A percentile compares a stretch with the other conserved stretches of the same genome.
Conservation (phyloP, 2,888 invertebrate species). For the Caenorhabditis panamensis region DNA sequence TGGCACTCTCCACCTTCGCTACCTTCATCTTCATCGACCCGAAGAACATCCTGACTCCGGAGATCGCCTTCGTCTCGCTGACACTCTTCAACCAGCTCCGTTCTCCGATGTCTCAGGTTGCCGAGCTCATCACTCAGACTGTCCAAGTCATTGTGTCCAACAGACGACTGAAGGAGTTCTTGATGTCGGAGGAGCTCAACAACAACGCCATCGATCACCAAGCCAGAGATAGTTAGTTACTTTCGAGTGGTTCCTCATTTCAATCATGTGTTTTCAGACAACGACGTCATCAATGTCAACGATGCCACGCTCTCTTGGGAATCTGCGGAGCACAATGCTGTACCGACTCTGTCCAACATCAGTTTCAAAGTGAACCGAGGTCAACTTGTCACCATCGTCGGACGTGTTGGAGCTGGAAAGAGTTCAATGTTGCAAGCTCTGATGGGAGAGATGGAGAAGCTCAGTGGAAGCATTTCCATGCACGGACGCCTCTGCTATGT, state of each 20-base stretch:
- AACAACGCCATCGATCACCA: slow-evolving; percentile 57
- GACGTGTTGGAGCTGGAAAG: slow-evolving; percentile 80
- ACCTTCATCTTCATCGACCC: slow-evolving; percentile 77
- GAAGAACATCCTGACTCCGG: slow-evolving; percentile 78
- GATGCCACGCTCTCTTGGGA: slow-evolving; percentile 77
- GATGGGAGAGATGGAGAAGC: slow-evolving; percentile 85
- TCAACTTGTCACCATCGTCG: slow-evolving; percentile 77
- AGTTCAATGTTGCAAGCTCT: slow-evolving; percentile 87
- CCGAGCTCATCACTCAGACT: slow-evolving; percentile 80
- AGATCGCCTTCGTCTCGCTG: slow-evolving; percentile 95
- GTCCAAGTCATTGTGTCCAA: slow-evolving; percentile 80
- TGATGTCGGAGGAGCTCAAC: slow-evolving; percentile 71
- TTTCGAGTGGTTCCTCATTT: not conserved
- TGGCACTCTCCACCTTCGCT: slow-evolving; percentile 80
- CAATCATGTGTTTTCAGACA: slow-evolving; percentile 66
- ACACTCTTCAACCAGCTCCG: slow-evolving; percentile 97
- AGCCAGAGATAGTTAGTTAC: slow-evolving; percentile 68
- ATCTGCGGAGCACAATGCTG: slow-evolving; percentile 50
- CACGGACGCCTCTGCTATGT: slow-evolving; percentile 88
- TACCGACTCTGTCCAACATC: slow-evolving; percentile 82
- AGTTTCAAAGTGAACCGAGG: slow-evolving; percentile 84
- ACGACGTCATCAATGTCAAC: slow-evolving; percentile 72
- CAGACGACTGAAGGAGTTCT: slow-evolving; percentile 77
- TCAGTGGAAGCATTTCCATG: slow-evolving; percentile 73
- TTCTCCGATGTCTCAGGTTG: slow-evolving; percentile 95